Evolutionary conservation across 2,797 vertebrate species (phyloP).

Genomic region (Eospalax fontanierii): DNA sequence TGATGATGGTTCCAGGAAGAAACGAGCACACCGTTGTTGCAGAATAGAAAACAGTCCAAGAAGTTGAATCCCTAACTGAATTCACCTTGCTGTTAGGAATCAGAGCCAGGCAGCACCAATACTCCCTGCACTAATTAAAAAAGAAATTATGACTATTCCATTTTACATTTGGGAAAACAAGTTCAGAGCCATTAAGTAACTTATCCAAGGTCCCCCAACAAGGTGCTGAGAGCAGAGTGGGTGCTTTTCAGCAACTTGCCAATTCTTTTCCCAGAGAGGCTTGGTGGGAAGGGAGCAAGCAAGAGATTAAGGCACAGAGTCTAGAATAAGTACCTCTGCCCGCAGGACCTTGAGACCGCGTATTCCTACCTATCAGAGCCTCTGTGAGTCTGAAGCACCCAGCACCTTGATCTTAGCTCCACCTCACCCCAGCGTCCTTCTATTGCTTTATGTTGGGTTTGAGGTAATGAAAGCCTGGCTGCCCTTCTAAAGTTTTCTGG

Average conservation of each 20-base stretch:
- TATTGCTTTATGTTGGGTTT: background rate
- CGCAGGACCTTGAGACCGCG: background rate
- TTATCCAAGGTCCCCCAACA: conserved; percentile 5
- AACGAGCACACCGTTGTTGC: conserved; percentile 3
- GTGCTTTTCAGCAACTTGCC: background rate
- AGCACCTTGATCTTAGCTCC: background rate
- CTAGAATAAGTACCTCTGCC: background rate
- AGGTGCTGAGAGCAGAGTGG: background rate
- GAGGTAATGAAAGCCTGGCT: background rate
- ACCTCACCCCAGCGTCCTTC: background rate
- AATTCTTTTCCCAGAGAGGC: background rate
- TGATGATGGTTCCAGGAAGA: background rate
- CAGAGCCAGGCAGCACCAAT: background rate
- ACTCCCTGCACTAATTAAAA: background rate
- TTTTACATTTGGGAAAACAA: conserved; percentile 27
- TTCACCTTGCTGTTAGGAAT: background rate
- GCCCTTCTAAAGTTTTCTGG: background rate
- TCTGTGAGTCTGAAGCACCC: background rate
- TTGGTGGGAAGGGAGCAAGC: background rate
- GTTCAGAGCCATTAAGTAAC: background rate
- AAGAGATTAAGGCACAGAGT: background rate
- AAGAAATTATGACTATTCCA: background rate
- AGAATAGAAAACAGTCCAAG: background rate
- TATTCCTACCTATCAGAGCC: background rate
- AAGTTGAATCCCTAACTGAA: background rate